phyloP scores from a whole-genome alignment of 2,113 vertebrate species.

The Xiphophorus couchianus region DNA sequence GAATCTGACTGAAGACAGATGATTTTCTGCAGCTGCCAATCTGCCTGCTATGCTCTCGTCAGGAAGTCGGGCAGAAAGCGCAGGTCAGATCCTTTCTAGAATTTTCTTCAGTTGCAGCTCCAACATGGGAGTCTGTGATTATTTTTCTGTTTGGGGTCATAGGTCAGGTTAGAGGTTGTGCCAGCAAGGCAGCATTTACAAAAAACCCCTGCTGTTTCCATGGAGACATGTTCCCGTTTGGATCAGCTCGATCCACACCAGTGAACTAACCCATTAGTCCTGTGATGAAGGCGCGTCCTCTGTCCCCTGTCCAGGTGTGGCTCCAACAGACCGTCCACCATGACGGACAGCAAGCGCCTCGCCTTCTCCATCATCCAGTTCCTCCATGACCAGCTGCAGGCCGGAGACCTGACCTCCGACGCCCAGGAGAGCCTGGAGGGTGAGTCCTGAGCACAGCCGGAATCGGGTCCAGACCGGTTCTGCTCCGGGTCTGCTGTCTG shows the following conservation, averaged over 20 bases:
- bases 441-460: slow-evolving; percentile 49
- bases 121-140: too few species aligned
- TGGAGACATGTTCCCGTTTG: background rate
- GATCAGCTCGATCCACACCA: background rate
- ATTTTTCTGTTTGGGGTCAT: too few species aligned
- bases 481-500: background rate
- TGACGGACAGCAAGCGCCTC: slow-evolving; percentile 93
- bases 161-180: too few species aligned
- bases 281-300: background rate
- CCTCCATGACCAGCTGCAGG: slow-evolving; percentile 88
- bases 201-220: too few species aligned
- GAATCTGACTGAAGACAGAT: too few species aligned
- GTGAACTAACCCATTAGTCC: too few species aligned
- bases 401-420: slow-evolving; percentile 84
- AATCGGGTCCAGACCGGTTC: background rate
- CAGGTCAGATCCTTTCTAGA: too few species aligned
- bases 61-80: too few species aligned
- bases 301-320: slow-evolving; percentile 9
- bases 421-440: slow-evolving; percentile 98
- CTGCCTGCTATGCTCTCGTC: too few species aligned
- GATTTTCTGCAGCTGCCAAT: too few species aligned
- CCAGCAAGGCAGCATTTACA: too few species aligned
- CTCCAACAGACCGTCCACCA: slow-evolving; percentile 67
- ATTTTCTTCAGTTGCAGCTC: too few species aligned
- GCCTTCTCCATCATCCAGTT: slow-evolving; percentile 95